A percentile compares a stretch with the other conserved stretches of the same genome.
Evolutionary conservation across 2,113 vertebrate genomes (phyloP).

Genomic region (Solenodon paradoxus): DNA sequence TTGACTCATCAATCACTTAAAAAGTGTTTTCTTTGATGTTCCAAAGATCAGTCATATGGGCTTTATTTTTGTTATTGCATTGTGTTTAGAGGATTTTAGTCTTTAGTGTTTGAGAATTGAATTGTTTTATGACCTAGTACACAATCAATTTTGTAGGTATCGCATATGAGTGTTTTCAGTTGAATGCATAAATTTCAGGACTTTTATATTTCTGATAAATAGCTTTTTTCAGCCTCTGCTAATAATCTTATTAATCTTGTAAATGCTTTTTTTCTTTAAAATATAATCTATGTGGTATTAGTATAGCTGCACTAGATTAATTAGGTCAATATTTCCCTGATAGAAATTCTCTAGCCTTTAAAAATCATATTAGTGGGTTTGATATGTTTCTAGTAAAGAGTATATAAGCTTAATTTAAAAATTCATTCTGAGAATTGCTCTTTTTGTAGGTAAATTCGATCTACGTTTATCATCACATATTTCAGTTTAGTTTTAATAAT

Average conservation of each 20-base stretch:
- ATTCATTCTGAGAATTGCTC: neutral
- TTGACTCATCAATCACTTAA: neutral
- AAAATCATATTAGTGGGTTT: neutral
- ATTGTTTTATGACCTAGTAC: neutral
- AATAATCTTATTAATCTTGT: neutral
- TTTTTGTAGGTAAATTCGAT: neutral
- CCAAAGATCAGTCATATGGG: neutral
- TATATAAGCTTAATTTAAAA: neutral
- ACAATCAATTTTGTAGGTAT: neutral
- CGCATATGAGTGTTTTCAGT: neutral
- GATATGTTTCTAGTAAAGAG: neutral
- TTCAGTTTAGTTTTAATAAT: neutral
- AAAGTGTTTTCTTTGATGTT: neutral
- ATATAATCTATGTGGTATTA: neutral
- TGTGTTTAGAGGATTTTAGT: neutral
- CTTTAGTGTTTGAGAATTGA: neutral
- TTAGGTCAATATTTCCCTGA: neutral
- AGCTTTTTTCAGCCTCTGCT: neutral
- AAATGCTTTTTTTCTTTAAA: neutral
- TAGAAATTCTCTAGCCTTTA: neutral
- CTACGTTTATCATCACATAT: neutral
- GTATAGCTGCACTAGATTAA: neutral
- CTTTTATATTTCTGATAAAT: neutral
- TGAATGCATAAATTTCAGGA: neutral
- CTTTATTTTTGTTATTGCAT: neutral